Evolutionary conservation across 2,797 vertebrate species (phyloP), one percentile per base, ranked within the genome.

Genomic region (Spizella passerina): DNA sequence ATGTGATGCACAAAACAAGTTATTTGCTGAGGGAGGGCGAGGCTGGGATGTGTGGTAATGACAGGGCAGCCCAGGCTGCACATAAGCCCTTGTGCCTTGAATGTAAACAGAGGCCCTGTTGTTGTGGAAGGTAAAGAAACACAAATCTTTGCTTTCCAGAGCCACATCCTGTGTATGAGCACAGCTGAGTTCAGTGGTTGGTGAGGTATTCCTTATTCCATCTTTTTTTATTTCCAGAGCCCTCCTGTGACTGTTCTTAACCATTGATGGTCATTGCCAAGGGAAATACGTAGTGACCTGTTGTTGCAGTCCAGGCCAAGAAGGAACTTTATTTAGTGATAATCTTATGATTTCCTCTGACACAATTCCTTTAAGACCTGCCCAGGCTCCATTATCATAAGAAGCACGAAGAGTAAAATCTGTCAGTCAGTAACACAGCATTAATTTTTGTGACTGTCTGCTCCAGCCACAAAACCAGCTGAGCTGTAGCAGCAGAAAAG

Each of bases 361-460:
- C 12, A 39, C 13, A 30, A n/a, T 76, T 81, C 36, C 41, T 81
- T 83, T 19, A 81, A 52, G 65, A 83, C 23, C 36, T 78, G 38
- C 27, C 32, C 50, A 55, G 50, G 15, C 15, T 23, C 53, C 20
- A 6, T 60, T 72, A 64, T 32, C 18, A 5, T 44, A 59, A 65
- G n/a, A 30, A 36, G 9, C 16, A 34, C 2, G 1, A 61, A 53
- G 20, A 71, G 7, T 69, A n/a, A 88, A 68, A 84, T n/a, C 52
- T 60, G 43, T n/a, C 65, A 72, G 70, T 70, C 55, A 78, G 7
- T 81, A 75, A 52, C 39, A 69, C 0, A 0, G 24, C 55, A 36
- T 84, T 86, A 46, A 69, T 82, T 92, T 90, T 73, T 56, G 55
- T 86, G 86, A 59, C 57, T 50, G 7, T 76, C 22, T 10, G 32